Percentiles rank a stretch among this genome's conserved stretches.
Evolutionary conservation across 1,140 invertebrate species (phyloP).

Genomic region (Rhynchophorus ferrugineus): DNA sequence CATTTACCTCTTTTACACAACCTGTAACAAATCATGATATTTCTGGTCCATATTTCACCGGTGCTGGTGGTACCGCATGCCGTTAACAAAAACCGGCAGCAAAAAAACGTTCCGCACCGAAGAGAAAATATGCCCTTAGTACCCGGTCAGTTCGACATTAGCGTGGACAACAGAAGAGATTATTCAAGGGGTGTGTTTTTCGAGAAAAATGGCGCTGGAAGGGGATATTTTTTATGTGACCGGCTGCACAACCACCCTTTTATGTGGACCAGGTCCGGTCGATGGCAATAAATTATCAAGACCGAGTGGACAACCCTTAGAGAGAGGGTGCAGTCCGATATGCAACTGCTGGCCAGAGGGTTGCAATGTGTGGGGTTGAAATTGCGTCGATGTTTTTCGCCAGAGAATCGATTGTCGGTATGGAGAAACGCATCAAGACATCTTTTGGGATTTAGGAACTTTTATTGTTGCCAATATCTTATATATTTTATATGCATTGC

Average conservation of each 20-base stretch:
- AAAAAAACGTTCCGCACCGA: neutral
- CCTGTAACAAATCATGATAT: neutral
- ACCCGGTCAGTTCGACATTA: neutral
- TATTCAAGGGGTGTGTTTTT: neutral
- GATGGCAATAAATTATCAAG: neutral
- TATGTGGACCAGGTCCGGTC: neutral
- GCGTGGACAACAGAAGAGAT: neutral
- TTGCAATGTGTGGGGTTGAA: neutral
- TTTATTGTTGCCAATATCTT: too few species aligned
- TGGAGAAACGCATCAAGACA: too few species aligned
- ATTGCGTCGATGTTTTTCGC: too few species aligned
- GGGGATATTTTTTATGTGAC: neutral
- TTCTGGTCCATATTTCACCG: neutral
- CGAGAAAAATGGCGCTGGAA: neutral
- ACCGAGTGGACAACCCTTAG: neutral
- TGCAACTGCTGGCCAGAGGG: neutral
- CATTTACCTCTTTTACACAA: neutral
- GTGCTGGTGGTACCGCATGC: neutral
- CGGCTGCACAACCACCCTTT: neutral
- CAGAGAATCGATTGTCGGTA: too few species aligned
- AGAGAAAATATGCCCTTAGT: too few species aligned
- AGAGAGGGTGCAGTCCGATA: neutral
- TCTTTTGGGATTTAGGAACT: too few species aligned
- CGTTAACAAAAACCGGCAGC: neutral
- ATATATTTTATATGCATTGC: too few species aligned